Base-by-base conservation (phyloP, 92 coral and sea anemone species). In the Umimayanthus chanpuru region DNA sequence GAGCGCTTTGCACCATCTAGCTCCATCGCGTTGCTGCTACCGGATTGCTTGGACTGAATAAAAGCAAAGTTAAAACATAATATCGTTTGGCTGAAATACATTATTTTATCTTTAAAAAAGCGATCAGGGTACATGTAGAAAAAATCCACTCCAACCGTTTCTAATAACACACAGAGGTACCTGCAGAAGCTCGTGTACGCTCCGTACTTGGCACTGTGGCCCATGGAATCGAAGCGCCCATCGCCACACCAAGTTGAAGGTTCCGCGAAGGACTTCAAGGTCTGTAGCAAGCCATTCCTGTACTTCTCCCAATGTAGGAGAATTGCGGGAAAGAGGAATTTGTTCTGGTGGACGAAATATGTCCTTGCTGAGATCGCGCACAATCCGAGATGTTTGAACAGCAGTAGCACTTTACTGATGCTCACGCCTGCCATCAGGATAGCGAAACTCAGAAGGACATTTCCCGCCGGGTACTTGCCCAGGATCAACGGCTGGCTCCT, bases 1-100 rank as follows among this genome's bases (percentile, higher is more conserved):
- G 58, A 85, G 39, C 88, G 75, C 49, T 85, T 85, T n/a, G 88
- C 81, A 72, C 58, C 88, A 44, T 73, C 88, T 5, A 41, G 66
- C 56, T 73, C 88, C 88, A 85, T 85, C 39, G 88, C 88, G 47
- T 44, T 85, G 71, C 81, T 85, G 70, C 81, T 85, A 79, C 81
- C 88, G 25, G 75, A 72, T 53, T 85, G 77, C 49, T 85, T 85
- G 40, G 88, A 77, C 88, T 85, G 79, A 36, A 32, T 77, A 49
- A 77, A 76, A 76, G 20, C 72, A 66, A 18, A 66, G 28, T n/a
- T 68, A 68, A 68, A n/a, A 68, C 25, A 68, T 25, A 68, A 23
- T 68, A 30, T 68, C n/a, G n/a, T n/a, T n/a, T 68, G 32, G 73
- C 73, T 18, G 73, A 21, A 28, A 28, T 77, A 25, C 30, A 77